A percentile compares a stretch with the other conserved stretches of the same genome.
Conservation (phyloP, 2,113 vertebrate species). For the Pelecanoides urinatrix region DNA sequence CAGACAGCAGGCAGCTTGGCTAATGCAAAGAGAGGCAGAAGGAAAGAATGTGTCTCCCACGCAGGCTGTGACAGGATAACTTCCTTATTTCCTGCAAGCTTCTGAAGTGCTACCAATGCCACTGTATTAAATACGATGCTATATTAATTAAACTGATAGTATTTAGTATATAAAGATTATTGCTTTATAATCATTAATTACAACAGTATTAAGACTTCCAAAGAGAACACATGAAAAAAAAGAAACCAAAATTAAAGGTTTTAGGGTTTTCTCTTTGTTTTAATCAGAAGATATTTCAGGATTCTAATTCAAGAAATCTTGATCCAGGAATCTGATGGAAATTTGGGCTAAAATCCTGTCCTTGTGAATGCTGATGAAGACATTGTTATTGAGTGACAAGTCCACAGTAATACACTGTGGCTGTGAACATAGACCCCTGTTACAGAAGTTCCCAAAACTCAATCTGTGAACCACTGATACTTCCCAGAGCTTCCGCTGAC, state of each 20-base stretch:
- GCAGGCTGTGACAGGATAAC: background rate
- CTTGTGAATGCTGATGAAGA: background rate
- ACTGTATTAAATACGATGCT: background rate
- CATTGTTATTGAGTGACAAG: background rate
- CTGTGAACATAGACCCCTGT: background rate
- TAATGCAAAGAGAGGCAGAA: background rate
- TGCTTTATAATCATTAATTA: background rate
- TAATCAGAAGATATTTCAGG: background rate
- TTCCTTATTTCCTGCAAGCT: background rate
- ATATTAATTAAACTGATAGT: background rate
- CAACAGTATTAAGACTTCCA: background rate
- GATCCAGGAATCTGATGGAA: background rate
- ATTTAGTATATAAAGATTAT: background rate
- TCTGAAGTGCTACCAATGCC: background rate
- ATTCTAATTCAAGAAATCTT: background rate
- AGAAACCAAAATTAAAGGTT: too few relatives aligned
- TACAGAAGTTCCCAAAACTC: background rate
- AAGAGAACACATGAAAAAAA: background rate
- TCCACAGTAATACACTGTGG: background rate
- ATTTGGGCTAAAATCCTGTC: background rate
- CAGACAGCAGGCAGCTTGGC: background rate
- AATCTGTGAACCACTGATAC: background rate
- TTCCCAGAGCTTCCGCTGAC: background rate
- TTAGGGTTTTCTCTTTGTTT: background rate
- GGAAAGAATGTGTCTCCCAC: background rate